These are phyloP conservation scores for Sycophaga agraensis DNA, from an alignment of 1,140 invertebrate genomes.

Conservation along the genomic window DNA sequence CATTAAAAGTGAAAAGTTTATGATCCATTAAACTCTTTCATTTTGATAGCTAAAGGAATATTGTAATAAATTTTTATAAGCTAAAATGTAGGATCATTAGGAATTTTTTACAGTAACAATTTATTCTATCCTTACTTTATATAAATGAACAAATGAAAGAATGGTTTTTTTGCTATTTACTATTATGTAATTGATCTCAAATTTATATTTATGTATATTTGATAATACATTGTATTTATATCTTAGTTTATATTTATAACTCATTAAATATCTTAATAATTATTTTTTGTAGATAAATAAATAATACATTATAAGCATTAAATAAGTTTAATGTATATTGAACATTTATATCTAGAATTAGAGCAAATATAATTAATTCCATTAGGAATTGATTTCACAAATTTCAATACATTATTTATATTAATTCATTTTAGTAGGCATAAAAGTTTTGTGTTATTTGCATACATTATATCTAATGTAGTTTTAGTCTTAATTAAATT, in stretches of 20 bases:
- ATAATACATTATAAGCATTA: too few relatives aligned
- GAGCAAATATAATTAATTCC: not conserved
- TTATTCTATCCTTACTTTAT: not conserved
- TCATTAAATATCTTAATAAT: not conserved
- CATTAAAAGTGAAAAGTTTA: not conserved
- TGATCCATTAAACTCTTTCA: not conserved
- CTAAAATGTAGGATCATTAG: not conserved
- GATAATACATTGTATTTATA: slow-evolving; percentile 3
- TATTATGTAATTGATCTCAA: slow-evolving; percentile 15
- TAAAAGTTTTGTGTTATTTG: too few relatives aligned
- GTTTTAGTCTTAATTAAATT: too few relatives aligned
- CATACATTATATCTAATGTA: too few relatives aligned
- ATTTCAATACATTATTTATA: not conserved
- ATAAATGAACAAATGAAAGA: not conserved
- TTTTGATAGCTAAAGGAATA: not conserved
- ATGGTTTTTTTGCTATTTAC: not conserved
- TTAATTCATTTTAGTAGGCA: not conserved
- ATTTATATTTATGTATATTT: slow-evolving; percentile 4
- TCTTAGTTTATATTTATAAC: not conserved
- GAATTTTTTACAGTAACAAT: not conserved
- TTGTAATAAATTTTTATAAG: not conserved
- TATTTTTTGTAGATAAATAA: too few relatives aligned
- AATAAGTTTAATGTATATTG: too few relatives aligned
- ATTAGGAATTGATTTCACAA: not conserved
- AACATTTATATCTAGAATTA: slow-evolving; percentile 1